Percentiles rank a stretch among this genome's conserved stretches.
These are phyloP conservation scores for Aporrectodea caliginosa DNA, from an alignment of 1,140 invertebrate species.

Conservation along the genomic window DNA sequence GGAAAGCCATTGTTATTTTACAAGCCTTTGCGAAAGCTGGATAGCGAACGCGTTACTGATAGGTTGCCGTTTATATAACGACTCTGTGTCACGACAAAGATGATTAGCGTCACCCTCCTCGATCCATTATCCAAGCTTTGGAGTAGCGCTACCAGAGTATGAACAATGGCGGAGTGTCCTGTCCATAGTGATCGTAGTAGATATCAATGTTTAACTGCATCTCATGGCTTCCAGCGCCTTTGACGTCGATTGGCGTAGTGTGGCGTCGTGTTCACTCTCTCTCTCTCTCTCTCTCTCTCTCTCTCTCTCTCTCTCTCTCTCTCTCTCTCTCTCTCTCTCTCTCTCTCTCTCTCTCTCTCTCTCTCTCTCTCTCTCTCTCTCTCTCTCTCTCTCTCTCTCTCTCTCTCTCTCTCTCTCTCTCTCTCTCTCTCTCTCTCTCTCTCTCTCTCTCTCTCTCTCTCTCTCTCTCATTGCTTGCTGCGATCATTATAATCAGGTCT, in stretches of 20 bases:
- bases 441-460: constrained; percentile 8
- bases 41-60: too few species aligned
- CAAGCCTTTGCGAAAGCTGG: too few species aligned
- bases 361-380: background rate
- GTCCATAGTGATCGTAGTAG: too few species aligned
- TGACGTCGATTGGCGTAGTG: background rate
- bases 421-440: constrained; percentile 20
- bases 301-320: background rate
- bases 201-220: too few species aligned
- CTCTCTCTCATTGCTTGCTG: background rate
- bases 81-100: too few species aligned
- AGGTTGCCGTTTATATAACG: too few species aligned
- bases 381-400: background rate
- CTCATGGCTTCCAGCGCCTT: background rate
- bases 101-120: too few species aligned
- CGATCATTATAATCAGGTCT: background rate
- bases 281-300: background rate
- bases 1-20: too few species aligned
- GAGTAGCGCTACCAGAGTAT: too few species aligned
- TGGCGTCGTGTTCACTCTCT: background rate
- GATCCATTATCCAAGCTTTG: too few species aligned
- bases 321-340: background rate
- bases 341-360: background rate
- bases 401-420: constrained; percentile 17
- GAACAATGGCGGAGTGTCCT: too few species aligned